A percentile compares a stretch with the other conserved stretches of the same genome.
phyloP scores from a whole-genome alignment of 1,140 invertebrate genomes.

The Drosophila ambigua region DNA sequence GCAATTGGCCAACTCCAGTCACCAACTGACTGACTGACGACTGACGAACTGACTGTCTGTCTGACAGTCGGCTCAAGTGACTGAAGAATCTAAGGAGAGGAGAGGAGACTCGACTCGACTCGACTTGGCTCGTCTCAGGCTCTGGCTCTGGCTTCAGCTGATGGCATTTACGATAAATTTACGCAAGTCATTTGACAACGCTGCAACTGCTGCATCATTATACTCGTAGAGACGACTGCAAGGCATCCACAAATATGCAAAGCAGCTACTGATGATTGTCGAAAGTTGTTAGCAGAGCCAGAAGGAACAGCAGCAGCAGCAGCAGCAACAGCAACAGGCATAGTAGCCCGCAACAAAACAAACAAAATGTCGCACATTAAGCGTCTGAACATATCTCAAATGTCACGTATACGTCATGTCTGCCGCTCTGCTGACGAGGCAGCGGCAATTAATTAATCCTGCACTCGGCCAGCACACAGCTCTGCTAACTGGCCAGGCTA shows the following conservation, averaged over 20 bases:
- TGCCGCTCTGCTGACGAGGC: conserved; percentile 47
- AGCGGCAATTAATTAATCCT: conserved; percentile 78
- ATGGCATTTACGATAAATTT: conserved; percentile 83
- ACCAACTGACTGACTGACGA: conserved; percentile 16
- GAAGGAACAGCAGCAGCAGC: not conserved
- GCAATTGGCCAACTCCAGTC: conserved; percentile 43
- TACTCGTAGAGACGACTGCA: conserved; percentile 37
- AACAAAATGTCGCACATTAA: conserved; percentile 82
- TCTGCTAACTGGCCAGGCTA: conserved; percentile 27
- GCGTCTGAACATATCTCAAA: conserved; percentile 76
- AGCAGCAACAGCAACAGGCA: not conserved
- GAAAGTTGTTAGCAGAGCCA: conserved; percentile 52
- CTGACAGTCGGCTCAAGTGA: conserved; percentile 24
- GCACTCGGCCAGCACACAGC: conserved; percentile 46
- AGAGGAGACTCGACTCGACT: conserved; percentile 15
- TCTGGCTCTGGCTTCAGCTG: conserved; percentile 49
- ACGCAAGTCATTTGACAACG: conserved; percentile 83
- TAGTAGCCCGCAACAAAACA: conserved; percentile 44
- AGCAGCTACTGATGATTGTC: conserved; percentile 57
- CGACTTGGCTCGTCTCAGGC: not conserved
- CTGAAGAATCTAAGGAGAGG: conserved; percentile 32
- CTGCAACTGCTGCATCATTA: conserved; percentile 69
- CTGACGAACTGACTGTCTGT: conserved; percentile 1
- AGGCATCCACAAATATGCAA: conserved; percentile 67
- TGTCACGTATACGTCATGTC: conserved; percentile 80